Evolutionary conservation across 2,797 vertebrate species (phyloP), one percentile per base, ranked within the genome.

Genomic region (Pelochelys cantorii): DNA sequence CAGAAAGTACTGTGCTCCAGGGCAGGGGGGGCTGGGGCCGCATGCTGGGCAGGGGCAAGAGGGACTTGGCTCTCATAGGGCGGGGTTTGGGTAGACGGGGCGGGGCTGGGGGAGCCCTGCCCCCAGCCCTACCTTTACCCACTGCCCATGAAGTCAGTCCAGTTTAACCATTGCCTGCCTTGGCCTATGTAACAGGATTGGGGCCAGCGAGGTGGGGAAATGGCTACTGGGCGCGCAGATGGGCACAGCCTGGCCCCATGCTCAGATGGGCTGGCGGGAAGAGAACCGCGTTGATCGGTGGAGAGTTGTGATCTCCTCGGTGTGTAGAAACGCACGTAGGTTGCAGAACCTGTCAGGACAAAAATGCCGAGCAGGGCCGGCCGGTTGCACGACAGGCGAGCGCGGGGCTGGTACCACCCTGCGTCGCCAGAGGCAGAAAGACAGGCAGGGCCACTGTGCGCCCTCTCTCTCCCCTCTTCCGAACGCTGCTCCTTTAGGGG

Each of bases 171-270:
- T 87, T 62, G 80, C 87, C 42, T 42, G 42, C 42, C 42, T 42
- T 6, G 42, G 42, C 42, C 42, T 7, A 42, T 42, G 42, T 42
- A 42, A 42, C 42, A 42, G 42, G 42, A 60, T 13, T 5, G 7
- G 11, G 10, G 22, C 5, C 1, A 1, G 20, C 0, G 3, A 20
- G 55, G 56, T 11, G 1, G 48, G 59, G 83, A 34, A 71, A 0
- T 0, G 0, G 23, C 56, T 65, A 53, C 86, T 53, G 86, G n/a
- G 1, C 0, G 0, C 12, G 11, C 48, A 82, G 1, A 57, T 10
- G 31, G 80, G 25, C 34, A 9, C 0, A 0, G 85, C 74, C 7
- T 1, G 79, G 29, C 31, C 68, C 12, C 0, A 15, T 34, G 42
- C 53, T 17, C 0, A 0, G 25, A 12, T 79, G 56, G 11, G 75